phyloP scores from a whole-genome alignment of 2,888 invertebrate genomes.

The Mechanitis messenoides region DNA sequence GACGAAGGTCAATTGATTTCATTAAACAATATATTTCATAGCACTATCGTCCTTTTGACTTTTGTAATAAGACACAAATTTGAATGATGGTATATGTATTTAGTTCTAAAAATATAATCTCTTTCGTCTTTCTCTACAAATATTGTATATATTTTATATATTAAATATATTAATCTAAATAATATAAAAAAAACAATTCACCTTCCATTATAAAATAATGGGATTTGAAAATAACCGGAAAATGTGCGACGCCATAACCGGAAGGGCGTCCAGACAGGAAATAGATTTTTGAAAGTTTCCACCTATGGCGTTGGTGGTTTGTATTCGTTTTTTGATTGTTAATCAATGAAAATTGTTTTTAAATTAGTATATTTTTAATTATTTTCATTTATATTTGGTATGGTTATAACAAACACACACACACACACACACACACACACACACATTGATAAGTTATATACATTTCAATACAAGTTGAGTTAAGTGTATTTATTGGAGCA shows the following conservation, averaged over 20 bases:
- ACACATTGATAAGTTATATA: no score
- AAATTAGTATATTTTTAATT: background rate
- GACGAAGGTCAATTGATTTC: no score
- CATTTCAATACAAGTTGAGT: no score
- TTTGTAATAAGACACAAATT: no score
- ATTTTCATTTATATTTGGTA: no score
- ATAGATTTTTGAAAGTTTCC: constrained; percentile 70
- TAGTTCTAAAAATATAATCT: no score
- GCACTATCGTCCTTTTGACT: no score
- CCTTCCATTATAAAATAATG: constrained; percentile 34
- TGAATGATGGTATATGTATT: no score
- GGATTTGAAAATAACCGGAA: constrained; percentile 51
- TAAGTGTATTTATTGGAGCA: no score
- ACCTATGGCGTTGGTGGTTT: constrained; percentile 40
- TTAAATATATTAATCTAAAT: background rate
- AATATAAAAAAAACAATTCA: constrained; percentile 19
- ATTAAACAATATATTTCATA: no score
- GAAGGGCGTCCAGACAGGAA: constrained; percentile 67
- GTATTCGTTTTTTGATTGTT: constrained; percentile 26
- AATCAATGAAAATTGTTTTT: background rate
- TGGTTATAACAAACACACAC: no score
- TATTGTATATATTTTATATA: background rate
- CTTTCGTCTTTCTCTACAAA: background rate
- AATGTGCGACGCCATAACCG: constrained; percentile 44
- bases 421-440: no score